phyloP scores from a whole-genome alignment of 2,797 vertebrate species.

The Merluccius polli region DNA sequence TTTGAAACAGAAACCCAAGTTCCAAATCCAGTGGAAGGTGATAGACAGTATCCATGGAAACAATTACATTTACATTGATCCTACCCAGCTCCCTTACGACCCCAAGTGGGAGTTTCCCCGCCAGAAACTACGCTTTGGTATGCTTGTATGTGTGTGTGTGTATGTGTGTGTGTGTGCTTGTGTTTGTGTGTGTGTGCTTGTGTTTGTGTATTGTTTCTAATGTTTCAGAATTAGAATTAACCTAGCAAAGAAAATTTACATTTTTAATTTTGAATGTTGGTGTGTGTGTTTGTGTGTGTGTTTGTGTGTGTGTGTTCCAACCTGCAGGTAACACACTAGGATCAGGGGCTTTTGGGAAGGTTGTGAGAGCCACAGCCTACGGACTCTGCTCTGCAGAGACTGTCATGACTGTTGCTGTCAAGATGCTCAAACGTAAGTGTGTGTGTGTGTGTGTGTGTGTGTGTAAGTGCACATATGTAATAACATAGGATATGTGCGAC shows the following conservation, averaged over 20 bases:
- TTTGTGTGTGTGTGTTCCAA: conserved; percentile 23
- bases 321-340: conserved; percentile 87
- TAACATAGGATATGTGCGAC: conserved; percentile 9
- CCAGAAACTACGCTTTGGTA: conserved; percentile 95
- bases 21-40: conserved; percentile 98
- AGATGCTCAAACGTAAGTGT: conserved; percentile 95
- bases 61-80: conserved; percentile 98
- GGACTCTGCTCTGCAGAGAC: conserved; percentile 88
- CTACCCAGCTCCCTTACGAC: conserved; percentile 94
- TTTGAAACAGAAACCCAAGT: conserved; percentile 91
- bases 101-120: conserved; percentile 98
- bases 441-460: conserved; percentile 10
- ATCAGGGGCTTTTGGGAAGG: conserved; percentile 94
- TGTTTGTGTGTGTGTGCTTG: background rate
- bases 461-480: conserved; percentile 1
- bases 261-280: background rate
- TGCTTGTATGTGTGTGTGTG: conserved; percentile 24
- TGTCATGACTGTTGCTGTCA: conserved; percentile 90
- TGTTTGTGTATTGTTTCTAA: background rate
- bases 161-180: background rate
- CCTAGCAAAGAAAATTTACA: background rate
- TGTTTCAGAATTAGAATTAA: background rate
- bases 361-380: conserved; percentile 92
- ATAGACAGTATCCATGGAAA: conserved; percentile 98
- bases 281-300: conserved; percentile 7